These are phyloP conservation scores for Ennomos quercinarius DNA, from an alignment of 2,888 invertebrate genomes.

Conservation along the genomic window DNA sequence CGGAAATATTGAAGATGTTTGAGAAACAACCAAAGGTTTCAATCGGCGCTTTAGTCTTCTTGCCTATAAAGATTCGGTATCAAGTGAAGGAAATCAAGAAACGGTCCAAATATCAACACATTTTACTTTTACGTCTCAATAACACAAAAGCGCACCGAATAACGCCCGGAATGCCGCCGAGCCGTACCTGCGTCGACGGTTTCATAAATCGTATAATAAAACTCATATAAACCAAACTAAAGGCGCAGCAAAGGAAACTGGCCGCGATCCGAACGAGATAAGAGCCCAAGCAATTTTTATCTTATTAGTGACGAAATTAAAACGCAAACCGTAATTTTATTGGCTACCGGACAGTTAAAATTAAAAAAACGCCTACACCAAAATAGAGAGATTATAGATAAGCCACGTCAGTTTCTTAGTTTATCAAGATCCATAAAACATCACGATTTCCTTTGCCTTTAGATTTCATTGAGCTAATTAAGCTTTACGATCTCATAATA, in stretches of 20 bases:
- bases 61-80: too few species aligned
- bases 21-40: too few species aligned
- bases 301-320: constrained; percentile 66
- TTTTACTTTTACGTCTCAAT: constrained; percentile 57
- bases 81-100: neutral
- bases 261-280: constrained; percentile 55
- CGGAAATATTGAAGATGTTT: too few species aligned
- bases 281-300: constrained; percentile 62
- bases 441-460: constrained; percentile 24
- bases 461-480: constrained; percentile 34
- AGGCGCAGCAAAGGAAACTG: constrained; percentile 49
- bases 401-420: constrained; percentile 41
- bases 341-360: constrained; percentile 51
- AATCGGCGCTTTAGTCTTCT: too few species aligned
- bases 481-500: constrained; percentile 29
- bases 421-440: constrained; percentile 31
- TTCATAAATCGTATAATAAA: constrained; percentile 69
- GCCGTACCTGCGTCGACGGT: constrained; percentile 36
- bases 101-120: constrained; percentile 22
- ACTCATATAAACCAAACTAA: constrained; percentile 57
- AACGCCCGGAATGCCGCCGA: constrained; percentile 56
- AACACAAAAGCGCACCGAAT: constrained; percentile 57
- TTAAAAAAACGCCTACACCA: constrained; percentile 56
- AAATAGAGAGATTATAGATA: constrained; percentile 40
- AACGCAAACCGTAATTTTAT: constrained; percentile 65